Evolutionary conservation across 2,113 vertebrate species (phyloP).

Genomic region (Melierax canorus): DNA sequence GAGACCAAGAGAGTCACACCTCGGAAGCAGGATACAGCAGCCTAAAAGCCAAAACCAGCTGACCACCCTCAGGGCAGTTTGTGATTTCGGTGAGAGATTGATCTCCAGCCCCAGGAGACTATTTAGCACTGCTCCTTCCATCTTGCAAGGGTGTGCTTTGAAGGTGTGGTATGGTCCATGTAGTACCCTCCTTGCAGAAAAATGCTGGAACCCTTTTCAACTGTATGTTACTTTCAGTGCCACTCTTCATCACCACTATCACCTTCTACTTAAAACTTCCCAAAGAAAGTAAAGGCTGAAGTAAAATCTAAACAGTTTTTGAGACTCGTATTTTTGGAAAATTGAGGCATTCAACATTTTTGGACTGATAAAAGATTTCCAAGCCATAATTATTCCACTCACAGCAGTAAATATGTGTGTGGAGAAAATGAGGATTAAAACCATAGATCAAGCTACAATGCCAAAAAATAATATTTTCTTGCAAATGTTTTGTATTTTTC

Average conservation of each 20-base stretch:
- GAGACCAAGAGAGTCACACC: neutral
- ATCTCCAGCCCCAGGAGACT: neutral
- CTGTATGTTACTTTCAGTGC: neutral
- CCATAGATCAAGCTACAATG: neutral
- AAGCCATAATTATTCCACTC: constrained; percentile 38
- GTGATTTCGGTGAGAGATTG: neutral
- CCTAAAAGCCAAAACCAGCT: neutral
- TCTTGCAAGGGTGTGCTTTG: neutral
- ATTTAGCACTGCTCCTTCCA: neutral
- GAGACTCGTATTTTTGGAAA: constrained; percentile 58
- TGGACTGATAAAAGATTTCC: constrained; percentile 36
- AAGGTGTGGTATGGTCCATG: fast-evolving
- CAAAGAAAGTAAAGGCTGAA: neutral
- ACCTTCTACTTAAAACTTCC: constrained; percentile 8
- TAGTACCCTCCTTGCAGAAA: neutral
- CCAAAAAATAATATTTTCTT: constrained; percentile 28
- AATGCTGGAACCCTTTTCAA: neutral
- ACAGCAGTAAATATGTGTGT: constrained; percentile 1
- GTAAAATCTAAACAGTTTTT: constrained; percentile 9
- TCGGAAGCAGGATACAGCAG: neutral
- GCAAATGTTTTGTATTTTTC: constrained; percentile 42
- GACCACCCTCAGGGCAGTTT: neutral
- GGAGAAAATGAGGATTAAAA: constrained; percentile 15
- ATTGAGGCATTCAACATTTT: constrained; percentile 34
- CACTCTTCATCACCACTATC: neutral